Evolutionary conservation across 1,140 invertebrate species (phyloP).

Genomic region (Zaprionus nigranus): DNA sequence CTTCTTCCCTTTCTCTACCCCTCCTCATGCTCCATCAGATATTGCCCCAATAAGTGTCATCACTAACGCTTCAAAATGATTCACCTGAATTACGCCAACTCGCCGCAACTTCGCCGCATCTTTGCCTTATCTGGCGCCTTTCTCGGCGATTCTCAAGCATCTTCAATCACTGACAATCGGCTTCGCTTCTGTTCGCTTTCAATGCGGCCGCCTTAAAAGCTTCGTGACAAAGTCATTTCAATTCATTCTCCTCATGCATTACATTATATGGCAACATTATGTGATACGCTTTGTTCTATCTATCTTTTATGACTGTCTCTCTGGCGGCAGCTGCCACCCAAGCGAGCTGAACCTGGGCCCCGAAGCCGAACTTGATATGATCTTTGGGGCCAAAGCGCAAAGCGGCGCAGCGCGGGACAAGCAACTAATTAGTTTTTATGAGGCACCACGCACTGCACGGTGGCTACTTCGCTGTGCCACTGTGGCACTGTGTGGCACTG

Average conservation of each 20-base stretch:
- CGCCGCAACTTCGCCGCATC: background rate
- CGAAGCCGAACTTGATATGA: background rate
- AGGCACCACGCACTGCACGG: slow-evolving; percentile 40
- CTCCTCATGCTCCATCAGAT: background rate
- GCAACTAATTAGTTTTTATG: slow-evolving; percentile 82
- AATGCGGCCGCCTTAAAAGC: slow-evolving; percentile 56
- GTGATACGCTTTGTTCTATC: slow-evolving; percentile 73
- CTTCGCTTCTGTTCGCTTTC: background rate
- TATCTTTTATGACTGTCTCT: slow-evolving; percentile 63
- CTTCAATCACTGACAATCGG: too few relatives aligned
- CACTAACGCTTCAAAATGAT: slow-evolving; percentile 35
- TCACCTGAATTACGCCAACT: slow-evolving; percentile 42
- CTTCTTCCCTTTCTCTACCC: background rate
- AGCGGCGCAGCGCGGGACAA: slow-evolving; percentile 35
- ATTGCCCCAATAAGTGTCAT: slow-evolving; percentile 23
- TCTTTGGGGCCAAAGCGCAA: slow-evolving; percentile 17
- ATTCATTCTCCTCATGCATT: slow-evolving; percentile 38
- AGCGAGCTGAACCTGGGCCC: slow-evolving; percentile 22
- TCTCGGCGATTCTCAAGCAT: slow-evolving; percentile 40
- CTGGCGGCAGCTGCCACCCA: slow-evolving; percentile 67
- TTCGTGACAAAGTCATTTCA: slow-evolving; percentile 79
- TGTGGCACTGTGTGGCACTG: slow-evolving; percentile 10
- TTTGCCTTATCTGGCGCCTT: slow-evolving; percentile 9
- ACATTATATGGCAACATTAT: slow-evolving; percentile 42
- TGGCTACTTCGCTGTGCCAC: background rate